Conservation (phyloP, 2,797 vertebrate genomes). For the Pangasius larnaudii region DNA sequence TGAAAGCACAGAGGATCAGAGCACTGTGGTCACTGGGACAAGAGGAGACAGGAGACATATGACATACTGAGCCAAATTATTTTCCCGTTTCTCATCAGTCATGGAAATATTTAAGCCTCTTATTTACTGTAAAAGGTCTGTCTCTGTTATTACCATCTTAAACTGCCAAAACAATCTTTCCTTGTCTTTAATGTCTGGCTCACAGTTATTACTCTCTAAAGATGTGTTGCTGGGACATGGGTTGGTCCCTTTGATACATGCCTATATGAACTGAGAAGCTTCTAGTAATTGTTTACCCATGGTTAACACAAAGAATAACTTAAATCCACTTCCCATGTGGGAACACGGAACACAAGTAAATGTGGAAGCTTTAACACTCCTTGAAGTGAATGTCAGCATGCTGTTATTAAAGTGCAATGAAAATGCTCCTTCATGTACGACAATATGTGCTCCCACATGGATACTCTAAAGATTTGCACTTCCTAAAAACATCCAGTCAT, state of each 20-base stretch:
- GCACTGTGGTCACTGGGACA: background rate
- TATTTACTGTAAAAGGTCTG: background rate
- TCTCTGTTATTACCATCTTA: background rate
- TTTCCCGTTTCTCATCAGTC: background rate
- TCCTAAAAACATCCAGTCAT: background rate
- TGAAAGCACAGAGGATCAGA: constrained; percentile 4
- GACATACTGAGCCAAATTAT: background rate
- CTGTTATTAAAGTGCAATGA: background rate
- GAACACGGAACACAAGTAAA: background rate
- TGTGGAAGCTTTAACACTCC: background rate
- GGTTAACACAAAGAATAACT: background rate
- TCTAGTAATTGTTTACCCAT: background rate
- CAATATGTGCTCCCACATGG: background rate
- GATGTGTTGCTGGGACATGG: background rate
- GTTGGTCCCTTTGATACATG: background rate
- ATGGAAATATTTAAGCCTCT: background rate
- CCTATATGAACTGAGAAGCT: background rate
- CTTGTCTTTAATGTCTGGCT: background rate
- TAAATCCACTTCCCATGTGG: background rate
- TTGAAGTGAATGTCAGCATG: background rate
- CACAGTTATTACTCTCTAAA: background rate
- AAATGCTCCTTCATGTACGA: background rate
- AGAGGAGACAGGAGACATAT: background rate
- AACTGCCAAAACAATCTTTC: background rate
- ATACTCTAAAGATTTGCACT: background rate